Conservation (phyloP, 2,113 vertebrate genomes). For the Pituophis catenifer region DNA sequence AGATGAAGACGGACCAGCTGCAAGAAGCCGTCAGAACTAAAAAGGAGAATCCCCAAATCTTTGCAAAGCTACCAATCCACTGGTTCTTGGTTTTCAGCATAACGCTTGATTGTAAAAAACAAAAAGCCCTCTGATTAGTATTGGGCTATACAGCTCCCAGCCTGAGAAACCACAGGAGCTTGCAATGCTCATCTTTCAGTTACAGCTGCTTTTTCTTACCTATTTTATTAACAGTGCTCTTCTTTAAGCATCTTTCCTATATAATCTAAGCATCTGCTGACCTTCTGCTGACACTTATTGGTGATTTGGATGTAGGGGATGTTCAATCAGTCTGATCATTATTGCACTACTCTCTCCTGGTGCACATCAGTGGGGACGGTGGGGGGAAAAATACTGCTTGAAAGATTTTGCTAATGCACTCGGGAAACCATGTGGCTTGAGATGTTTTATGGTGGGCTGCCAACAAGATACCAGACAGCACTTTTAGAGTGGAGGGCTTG, state of each 20-base stretch:
- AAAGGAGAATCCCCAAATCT: neutral
- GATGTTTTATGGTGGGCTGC: slow-evolving; percentile 9
- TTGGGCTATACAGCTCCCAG: too few relatives aligned
- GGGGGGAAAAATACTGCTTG: neutral
- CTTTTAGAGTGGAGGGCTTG: neutral
- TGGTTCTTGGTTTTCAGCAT: neutral
- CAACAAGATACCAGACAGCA: neutral
- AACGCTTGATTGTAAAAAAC: neutral
- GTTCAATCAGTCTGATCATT: neutral
- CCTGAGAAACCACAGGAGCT: neutral
- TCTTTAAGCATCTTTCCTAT: neutral
- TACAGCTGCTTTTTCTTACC: neutral
- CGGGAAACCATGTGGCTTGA: neutral
- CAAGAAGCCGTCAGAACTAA: neutral
- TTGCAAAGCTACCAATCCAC: neutral
- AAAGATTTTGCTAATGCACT: neutral
- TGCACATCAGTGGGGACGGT: neutral
- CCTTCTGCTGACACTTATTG: neutral
- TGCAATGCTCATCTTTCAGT: neutral
- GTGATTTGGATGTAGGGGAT: neutral
- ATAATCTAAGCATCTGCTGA: neutral
- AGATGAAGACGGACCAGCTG: neutral
- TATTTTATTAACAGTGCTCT: neutral
- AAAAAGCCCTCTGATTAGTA: neutral
- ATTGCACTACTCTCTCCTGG: neutral